Evolutionary conservation across 2,888 invertebrate genomes (phyloP).

Genomic region (Seira ritae): DNA sequence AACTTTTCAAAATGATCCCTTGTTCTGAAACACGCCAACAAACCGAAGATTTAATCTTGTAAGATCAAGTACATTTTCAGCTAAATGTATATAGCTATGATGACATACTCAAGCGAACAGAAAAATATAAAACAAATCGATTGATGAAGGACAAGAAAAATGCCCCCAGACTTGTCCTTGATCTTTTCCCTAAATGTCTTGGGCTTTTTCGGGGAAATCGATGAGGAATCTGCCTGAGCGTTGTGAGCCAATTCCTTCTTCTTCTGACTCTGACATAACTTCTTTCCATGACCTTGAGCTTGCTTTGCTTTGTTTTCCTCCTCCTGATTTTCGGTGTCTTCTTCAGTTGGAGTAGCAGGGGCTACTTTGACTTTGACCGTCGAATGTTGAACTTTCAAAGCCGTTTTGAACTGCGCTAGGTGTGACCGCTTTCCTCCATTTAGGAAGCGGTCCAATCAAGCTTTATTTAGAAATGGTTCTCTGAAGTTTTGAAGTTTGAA

Average conservation of each 20-base stretch:
- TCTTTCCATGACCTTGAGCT: no score
- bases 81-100: no score
- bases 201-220: not conserved
- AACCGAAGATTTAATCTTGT: no score
- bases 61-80: no score
- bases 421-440: no score
- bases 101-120: slow-evolving; percentile 12
- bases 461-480: no score
- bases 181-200: not conserved
- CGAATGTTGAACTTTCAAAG: slow-evolving; percentile 31
- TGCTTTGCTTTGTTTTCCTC: no score
- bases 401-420: slow-evolving; percentile 39
- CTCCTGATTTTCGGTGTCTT: no score
- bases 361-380: no score
- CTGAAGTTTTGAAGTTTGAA: no score
- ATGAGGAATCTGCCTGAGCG: not conserved
- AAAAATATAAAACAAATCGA: not conserved
- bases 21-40: slow-evolving; percentile 19
- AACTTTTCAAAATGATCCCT: not conserved
- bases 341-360: no score
- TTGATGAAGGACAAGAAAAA: not conserved
- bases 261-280: not conserved
- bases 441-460: no score
- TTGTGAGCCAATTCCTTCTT: not conserved
- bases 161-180: not conserved